These are phyloP conservation scores for Tragelaphus oryx DNA, from an alignment of 2,797 vertebrate species.

Conservation along the genomic window DNA sequence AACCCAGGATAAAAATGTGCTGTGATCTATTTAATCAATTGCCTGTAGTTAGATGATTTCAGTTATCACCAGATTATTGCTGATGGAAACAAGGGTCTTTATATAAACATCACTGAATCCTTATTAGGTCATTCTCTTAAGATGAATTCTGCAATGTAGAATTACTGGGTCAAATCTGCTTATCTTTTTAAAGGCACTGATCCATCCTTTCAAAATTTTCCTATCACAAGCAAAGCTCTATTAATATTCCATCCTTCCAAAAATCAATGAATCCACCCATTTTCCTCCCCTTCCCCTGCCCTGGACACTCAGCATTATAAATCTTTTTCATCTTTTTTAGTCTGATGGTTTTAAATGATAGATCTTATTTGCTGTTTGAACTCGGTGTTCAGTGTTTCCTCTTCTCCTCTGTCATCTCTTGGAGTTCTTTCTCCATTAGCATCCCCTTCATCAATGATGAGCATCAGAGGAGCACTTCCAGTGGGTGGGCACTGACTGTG, in stretches of 20 bases:
- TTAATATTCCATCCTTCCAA: background rate
- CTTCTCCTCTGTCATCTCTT: background rate
- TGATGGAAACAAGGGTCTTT: conserved; percentile 7
- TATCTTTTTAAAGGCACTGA: conserved; percentile 21
- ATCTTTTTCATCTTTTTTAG: background rate
- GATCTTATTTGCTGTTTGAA: background rate
- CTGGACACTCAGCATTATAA: background rate
- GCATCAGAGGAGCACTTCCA: background rate
- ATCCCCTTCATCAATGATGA: background rate
- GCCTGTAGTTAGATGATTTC: background rate
- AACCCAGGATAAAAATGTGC: background rate
- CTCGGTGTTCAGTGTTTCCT: background rate
- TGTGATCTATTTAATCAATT: background rate
- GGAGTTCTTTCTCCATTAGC: background rate
- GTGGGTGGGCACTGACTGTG: background rate
- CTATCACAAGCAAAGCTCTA: background rate
- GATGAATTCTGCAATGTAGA: conserved; percentile 10
- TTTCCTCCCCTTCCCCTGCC: background rate
- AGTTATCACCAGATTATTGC: background rate
- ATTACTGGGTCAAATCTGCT: background rate
- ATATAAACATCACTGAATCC: background rate
- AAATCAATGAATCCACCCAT: background rate
- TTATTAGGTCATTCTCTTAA: background rate
- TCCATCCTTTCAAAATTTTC: background rate
- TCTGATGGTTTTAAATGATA: background rate